A percentile compares a stretch with the other conserved stretches of the same genome.
These are phyloP conservation scores for Diadumene lineata DNA, from an alignment of 92 coral and sea anemone genomes.

Conservation along the genomic window DNA sequence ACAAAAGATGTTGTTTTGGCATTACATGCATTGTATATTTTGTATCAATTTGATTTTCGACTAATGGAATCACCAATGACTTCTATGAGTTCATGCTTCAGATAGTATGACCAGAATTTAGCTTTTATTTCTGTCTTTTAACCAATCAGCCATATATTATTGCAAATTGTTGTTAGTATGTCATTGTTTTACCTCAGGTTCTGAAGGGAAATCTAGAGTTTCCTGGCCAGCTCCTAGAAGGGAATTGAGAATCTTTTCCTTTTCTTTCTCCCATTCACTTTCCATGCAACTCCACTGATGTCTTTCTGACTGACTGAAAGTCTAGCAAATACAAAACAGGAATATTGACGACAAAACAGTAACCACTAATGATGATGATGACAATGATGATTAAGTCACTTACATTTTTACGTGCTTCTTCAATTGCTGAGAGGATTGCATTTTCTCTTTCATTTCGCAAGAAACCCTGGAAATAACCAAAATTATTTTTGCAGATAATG, in stretches of 20 bases:
- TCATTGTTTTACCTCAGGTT: constrained; percentile 73
- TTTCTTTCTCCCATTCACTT: constrained; percentile 94
- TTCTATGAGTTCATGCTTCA: background rate
- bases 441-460: constrained; percentile 98
- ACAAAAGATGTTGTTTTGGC: no score
- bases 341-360: background rate
- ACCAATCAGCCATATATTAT: no score
- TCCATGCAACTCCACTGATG: constrained; percentile 98
- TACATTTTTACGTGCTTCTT: constrained; percentile 95
- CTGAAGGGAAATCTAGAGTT: constrained; percentile 82
- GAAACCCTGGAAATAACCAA: constrained; percentile 65
- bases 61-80: no score
- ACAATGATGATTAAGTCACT: constrained; percentile 22
- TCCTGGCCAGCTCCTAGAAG: constrained; percentile 95
- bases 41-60: no score
- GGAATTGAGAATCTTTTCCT: constrained; percentile 89
- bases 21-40: no score
- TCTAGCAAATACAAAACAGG: constrained; percentile 40
- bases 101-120: no score
- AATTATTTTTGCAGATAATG: background rate
- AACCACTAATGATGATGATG: background rate
- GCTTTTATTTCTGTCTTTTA: no score
- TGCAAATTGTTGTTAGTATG: no score
- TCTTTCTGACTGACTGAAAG: constrained; percentile 86
- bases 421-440: constrained; percentile 96